phyloP scores from a whole-genome alignment of 2,797 vertebrate genomes.

The Lepus townsendii region DNA sequence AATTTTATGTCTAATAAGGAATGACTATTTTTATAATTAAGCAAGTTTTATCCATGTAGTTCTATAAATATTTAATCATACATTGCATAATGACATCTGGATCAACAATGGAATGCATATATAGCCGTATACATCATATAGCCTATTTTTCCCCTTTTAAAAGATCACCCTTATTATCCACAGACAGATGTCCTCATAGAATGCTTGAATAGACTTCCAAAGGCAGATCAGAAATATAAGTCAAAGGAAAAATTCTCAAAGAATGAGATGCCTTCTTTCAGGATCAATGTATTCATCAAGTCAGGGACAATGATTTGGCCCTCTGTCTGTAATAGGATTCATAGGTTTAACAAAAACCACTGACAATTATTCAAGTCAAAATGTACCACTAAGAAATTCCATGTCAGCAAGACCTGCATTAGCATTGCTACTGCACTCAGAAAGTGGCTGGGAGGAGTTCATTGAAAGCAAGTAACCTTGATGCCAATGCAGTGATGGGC shows the following conservation, averaged over 20 bases:
- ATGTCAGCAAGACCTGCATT: too few relatives aligned
- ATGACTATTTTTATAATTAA: neutral
- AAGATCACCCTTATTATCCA: neutral
- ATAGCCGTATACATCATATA: neutral
- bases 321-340: neutral
- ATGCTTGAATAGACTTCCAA: neutral
- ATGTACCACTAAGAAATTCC: too few relatives aligned
- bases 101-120: neutral
- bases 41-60: neutral
- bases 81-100: neutral
- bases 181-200: neutral
- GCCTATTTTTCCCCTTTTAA: fast-evolving
- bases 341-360: neutral
- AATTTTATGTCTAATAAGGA: neutral
- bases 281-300: neutral
- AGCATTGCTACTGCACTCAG: neutral
- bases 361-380: neutral
- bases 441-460: neutral
- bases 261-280: neutral
- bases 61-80: neutral
- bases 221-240: neutral
- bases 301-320: fast-evolving
- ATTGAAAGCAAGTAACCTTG: fast-evolving
- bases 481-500: neutral
- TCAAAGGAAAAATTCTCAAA: neutral